Base-by-base conservation (phyloP, 2,113 vertebrate genomes). In the Callionymus lyra region DNA sequence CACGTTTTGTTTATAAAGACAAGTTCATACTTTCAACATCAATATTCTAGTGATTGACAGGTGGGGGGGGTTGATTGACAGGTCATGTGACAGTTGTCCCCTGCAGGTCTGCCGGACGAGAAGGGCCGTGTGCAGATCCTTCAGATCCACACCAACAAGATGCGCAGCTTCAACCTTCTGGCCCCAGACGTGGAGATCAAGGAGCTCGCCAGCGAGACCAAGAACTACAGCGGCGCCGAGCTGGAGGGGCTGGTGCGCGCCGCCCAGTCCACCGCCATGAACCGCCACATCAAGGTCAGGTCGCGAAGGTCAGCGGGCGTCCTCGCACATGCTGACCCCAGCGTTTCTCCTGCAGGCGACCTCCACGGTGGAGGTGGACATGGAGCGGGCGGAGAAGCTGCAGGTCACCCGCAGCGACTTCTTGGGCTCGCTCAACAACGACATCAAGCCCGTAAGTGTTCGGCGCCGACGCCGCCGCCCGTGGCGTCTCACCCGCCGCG, bases 241-340 rank as follows among this genome's bases (percentile, higher is more conserved):
- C 75, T 98, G 58, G 95, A 98, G 67, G 95, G 95, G 1, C 80
- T 98, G 44, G 95, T 99, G 64, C 82, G 94, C 63, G 95, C 95
- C 3, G 95, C 95, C 0, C 95, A 98, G 67, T 97, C 94, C 41
- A 98, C 95, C 0, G 95, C 95, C 47, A 99, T 99, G 95, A 98
- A 98, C 83, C 88, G 95, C 8, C 95, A 95, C 68, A 99, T 99
- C 56, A 99, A 99, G 92, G 95, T 98, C 68, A 79, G 73, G 0
- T 19, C 18, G 18, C 47, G 8, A 12, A 13, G 31, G 27, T 16
- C 5, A 1, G 6, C 1, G 12, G 37, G 18, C 47, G 0, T 32
- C 2, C 13, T 44, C 2, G n/a, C n/a, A n/a, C n/a, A n/a, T 27
- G 21, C 21, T 27, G 21, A 27, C 21, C n/a, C n/a, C n/a, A n/a